Base-by-base conservation (phyloP, 2,888 invertebrate genomes). In the Eupithecia inturbata region DNA sequence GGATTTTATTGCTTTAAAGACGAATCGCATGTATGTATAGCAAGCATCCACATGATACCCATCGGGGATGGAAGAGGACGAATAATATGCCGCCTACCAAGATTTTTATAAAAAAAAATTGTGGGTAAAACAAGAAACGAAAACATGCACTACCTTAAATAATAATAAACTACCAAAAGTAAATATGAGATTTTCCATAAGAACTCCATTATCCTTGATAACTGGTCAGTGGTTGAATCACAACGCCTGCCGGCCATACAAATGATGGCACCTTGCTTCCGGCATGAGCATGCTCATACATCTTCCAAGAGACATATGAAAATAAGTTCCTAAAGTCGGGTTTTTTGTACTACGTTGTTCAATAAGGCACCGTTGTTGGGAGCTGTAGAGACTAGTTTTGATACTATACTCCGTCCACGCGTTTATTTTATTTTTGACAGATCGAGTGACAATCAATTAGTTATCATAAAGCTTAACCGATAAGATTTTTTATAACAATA, bases 221-320 rank as follows among this genome's bases (percentile, higher is more conserved):
- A 36, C 62, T 39, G 53, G 71, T 68, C 62, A 79, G 81, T 75
- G 69, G 70, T 70, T 73, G 73, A 70, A 66, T 73, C 68, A 73
- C 28, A 19, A 28, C 33, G 22, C 36, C 28, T 49, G 86, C 78
- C 78, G 74, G 79, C 74, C 88, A 91, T 91, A 91, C 89, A 87
- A 91, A 91, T 90, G 84, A 70, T 73, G 76, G 78, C 75, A 76
- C 75, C 79, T 88, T 82, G 86, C 87, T 92, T 91, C 91, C 91
- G 90, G 89, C 87, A 86, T 85, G 84, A 85, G n/a, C 53, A 45
- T 31, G 68, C 68, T 39, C 16, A 68, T 9, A 53, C 70, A 63
- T 70, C 31, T 31, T 31, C 12, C n/a, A 33, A 64, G n/a, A 62
- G 31, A 31, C 63, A 64, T 19, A 31, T 33, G n/a, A n/a, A 63